phyloP scores from a whole-genome alignment of 1,140 invertebrate genomes.

The Thereuonema tuberculata region DNA sequence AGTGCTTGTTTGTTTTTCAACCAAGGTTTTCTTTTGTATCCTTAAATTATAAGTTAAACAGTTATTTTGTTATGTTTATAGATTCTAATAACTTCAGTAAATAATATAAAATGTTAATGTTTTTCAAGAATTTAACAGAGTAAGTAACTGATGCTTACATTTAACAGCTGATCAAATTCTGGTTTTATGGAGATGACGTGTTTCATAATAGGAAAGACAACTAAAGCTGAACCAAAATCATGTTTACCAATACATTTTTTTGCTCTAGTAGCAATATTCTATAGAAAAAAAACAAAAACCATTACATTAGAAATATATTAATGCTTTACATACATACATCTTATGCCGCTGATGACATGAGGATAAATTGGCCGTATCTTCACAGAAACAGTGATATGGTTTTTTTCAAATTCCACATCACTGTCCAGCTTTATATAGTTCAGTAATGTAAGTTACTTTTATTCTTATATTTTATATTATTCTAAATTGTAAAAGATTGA shows the following conservation, averaged over 20 bases:
- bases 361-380: no score
- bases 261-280: conserved; percentile 58
- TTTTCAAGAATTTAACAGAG: background rate
- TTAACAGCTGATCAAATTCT: conserved; percentile 64
- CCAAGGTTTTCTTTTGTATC: no score
- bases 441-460: no score
- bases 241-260: conserved; percentile 62
- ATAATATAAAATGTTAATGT: no score
- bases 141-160: conserved; percentile 27
- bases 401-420: no score
- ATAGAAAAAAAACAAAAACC: conserved; percentile 23
- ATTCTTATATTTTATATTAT: background rate
- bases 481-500: no score
- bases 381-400: no score
- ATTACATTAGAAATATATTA: background rate
- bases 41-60: no score
- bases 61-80: no score
- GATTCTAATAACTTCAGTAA: no score
- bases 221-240: conserved; percentile 67
- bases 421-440: no score
- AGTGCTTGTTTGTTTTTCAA: no score
- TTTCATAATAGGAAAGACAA: conserved; percentile 72
- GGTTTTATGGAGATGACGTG: conserved; percentile 64
- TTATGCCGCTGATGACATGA: background rate
- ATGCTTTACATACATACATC: background rate